Evolutionary conservation across 2,888 invertebrate species (phyloP).

Genomic region (Oeneis ivallda): DNA sequence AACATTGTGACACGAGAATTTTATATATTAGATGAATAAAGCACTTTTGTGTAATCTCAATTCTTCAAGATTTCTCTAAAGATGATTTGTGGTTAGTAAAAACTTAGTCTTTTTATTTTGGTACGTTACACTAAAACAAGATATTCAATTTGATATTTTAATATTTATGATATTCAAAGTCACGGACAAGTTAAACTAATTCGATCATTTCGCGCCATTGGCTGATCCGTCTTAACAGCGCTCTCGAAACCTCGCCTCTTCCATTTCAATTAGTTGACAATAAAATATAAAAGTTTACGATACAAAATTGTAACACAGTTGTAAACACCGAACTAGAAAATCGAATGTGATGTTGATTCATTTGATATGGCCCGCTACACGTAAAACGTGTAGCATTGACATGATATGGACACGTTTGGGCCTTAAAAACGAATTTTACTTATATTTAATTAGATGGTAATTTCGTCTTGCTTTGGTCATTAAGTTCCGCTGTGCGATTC

Average conservation of each 20-base stretch:
- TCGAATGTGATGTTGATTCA: constrained; percentile 67
- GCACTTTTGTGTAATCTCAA: too few relatives aligned
- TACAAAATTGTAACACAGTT: constrained; percentile 76
- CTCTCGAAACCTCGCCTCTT: constrained; percentile 35
- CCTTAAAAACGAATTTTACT: too few relatives aligned
- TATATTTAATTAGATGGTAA: neutral
- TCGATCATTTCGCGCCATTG: constrained; percentile 38
- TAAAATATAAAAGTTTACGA: constrained; percentile 73
- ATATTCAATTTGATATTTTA: constrained; percentile 15
- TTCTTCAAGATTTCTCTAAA: neutral
- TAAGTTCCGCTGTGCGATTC: too few relatives aligned
- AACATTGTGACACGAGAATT: too few relatives aligned
- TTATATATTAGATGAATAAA: too few relatives aligned
- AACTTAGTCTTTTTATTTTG: neutral
- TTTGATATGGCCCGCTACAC: constrained; percentile 56
- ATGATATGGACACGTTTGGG: constrained; percentile 29
- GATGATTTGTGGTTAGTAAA: neutral
- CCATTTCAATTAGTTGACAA: constrained; percentile 58
- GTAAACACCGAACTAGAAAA: constrained; percentile 75
- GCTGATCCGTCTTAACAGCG: constrained; percentile 35
- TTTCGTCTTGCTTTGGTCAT: too few relatives aligned
- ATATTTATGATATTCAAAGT: constrained; percentile 17
- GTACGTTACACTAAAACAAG: neutral
- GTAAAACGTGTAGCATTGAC: constrained; percentile 18
- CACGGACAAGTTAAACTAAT: constrained; percentile 28